Evolutionary conservation across 2,797 vertebrate species (phyloP).

Genomic region (Morelia viridis): DNA sequence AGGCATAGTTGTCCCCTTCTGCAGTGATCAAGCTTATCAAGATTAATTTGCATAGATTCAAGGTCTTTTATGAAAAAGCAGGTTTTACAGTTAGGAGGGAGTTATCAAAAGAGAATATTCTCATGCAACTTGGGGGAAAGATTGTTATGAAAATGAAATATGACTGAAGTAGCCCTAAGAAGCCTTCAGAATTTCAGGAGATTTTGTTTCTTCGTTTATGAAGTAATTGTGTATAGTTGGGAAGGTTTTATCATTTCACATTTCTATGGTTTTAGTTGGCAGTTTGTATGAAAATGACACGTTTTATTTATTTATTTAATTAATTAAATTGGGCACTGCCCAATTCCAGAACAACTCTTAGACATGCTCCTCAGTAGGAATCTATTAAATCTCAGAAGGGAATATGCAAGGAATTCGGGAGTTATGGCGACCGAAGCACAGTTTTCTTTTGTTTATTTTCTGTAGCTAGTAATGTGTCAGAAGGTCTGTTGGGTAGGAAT

Average conservation of each 20-base stretch:
- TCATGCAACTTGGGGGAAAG: background rate
- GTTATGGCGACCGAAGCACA: background rate
- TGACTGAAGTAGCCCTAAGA: background rate
- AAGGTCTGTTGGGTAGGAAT: background rate
- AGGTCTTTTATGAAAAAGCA: background rate
- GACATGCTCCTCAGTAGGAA: background rate
- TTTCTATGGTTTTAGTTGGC: background rate
- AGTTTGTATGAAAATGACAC: background rate
- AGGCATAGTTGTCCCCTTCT: background rate
- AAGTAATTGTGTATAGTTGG: background rate
- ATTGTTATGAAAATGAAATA: background rate
- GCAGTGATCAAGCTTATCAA: background rate
- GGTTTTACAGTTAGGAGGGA: background rate
- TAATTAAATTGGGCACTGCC: background rate
- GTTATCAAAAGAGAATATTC: background rate
- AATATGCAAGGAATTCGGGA: background rate
- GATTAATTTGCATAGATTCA: background rate
- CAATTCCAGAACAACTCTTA: background rate
- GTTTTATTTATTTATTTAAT: background rate
- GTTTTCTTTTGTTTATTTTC: background rate
- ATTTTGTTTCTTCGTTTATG: background rate
- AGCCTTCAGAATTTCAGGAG: background rate
- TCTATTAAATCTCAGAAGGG: background rate
- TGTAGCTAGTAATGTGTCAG: background rate
- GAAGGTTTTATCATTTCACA: background rate